Evolutionary conservation across 2,797 vertebrate species (phyloP), one percentile per base, ranked within the genome.

Genomic region (Malurus leucopterus): DNA sequence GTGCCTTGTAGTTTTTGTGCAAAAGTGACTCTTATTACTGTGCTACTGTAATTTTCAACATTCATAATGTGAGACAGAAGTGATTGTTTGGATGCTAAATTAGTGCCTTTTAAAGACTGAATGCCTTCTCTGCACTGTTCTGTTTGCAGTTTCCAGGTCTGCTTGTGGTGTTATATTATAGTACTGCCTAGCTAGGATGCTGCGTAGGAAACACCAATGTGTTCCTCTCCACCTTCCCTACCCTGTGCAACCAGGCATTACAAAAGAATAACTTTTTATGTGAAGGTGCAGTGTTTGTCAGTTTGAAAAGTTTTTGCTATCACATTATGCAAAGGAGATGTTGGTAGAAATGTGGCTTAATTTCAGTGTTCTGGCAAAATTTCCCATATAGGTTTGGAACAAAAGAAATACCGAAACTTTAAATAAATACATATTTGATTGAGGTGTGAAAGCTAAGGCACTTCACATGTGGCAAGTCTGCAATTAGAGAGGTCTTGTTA

Each of bases 181-280:
- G 22, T 41, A 13, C 18, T 57, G 29, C 40, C 36, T 63, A 43
- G 51, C 14, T 65, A n/a, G 34, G 58, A 15, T 0, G 1, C 34
- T 23, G 40, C 1, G 0, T 5, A 36, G 50, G 63, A 57, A 77
- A 27, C n/a, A 63, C 6, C 12, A 5, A 2, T 0, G 14, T 74
- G n/a, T 34, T 72, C 47, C 18, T 78, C 29, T 76, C 18, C 22
- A 27, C 20, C 18, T 80, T 85, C 29, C 23, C n/a, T 29, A 16
- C 20, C 14, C 38, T 0, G 0, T 53, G 44, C 41, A 43, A 6
- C 12, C 5, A n/a, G 36, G 26, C 6, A 2, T 78, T 44, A 30
- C 9, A 18, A 46, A 46, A 46, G 59, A 55, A 38, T 11, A 34
- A 40, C 19, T 47, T 83, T n/a, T 80, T 46, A 13, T 4, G 2